These are phyloP conservation scores for Patella pellucida DNA, from an alignment of 2,888 invertebrate species.

Conservation along the genomic window DNA sequence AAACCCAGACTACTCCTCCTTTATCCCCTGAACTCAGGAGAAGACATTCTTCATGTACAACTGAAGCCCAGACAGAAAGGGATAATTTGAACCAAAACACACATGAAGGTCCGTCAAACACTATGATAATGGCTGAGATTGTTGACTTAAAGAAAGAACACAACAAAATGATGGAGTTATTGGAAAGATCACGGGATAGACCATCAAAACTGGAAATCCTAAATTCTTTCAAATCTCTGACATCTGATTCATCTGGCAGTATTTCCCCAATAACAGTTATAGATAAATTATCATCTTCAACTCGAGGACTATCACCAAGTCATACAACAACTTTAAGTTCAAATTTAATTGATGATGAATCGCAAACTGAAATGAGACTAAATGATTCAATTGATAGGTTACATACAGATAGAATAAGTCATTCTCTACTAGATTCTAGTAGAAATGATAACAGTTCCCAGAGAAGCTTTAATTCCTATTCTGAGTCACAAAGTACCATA, in stretches of 20 bases:
- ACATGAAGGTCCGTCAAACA: not conserved
- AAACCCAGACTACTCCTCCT: conserved; percentile 20
- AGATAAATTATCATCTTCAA: not conserved
- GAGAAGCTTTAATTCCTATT: not conserved
- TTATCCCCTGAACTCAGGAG: not conserved
- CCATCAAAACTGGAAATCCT: conserved; percentile 18
- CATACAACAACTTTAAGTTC: not conserved
- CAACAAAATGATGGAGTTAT: conserved; percentile 54
- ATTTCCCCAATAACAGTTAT: conserved; percentile 10
- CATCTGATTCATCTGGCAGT: conserved; percentile 9
- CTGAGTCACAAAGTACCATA: not conserved
- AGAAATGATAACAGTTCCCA: not conserved
- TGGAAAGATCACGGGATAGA: conserved; percentile 35
- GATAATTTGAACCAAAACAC: not conserved
- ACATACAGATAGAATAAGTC: not conserved
- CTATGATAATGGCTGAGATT: conserved; percentile 44
- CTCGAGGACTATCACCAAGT: not conserved
- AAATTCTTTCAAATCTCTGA: not conserved
- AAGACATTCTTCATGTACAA: not conserved
- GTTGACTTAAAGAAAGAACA: conserved; percentile 56
- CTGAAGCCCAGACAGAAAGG: not conserved
- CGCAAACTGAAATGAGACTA: not conserved
- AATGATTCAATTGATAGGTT: not conserved
- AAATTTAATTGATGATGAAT: conserved; percentile 5
- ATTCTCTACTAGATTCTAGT: not conserved